Percentiles rank a stretch among this genome's conserved stretches.
phyloP scores from a whole-genome alignment of 2,888 invertebrate genomes.

The Acrobeloides nanus region DNA sequence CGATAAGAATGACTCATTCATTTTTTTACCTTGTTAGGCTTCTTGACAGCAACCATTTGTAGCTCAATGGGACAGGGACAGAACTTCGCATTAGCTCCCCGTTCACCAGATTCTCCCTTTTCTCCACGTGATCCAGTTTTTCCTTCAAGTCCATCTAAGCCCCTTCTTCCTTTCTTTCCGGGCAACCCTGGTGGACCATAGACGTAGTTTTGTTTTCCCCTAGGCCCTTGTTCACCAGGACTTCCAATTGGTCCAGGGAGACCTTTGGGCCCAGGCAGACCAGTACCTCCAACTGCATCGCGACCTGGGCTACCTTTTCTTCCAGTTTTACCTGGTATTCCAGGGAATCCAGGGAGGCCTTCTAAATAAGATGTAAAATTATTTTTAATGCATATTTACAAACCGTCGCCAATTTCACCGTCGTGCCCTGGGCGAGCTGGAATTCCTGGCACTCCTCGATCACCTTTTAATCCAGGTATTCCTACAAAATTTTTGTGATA shows the following conservation, averaged over 20 bases:
- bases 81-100: slow-evolving; percentile 48
- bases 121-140: slow-evolving; percentile 36
- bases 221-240: slow-evolving; percentile 29
- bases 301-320: slow-evolving; percentile 29
- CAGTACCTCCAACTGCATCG: slow-evolving; percentile 17
- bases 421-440: slow-evolving; percentile 7
- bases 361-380: slow-evolving; percentile 3
- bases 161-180: slow-evolving; percentile 35
- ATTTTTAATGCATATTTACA: too few species aligned
- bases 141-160: slow-evolving; percentile 48
- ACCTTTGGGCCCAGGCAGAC: slow-evolving; percentile 18
- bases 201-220: slow-evolving; percentile 42
- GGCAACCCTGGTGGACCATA: slow-evolving; percentile 45
- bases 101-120: slow-evolving; percentile 33
- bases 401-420: slow-evolving; percentile 5
- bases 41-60: too few species aligned
- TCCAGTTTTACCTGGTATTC: slow-evolving; percentile 32
- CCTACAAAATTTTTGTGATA: too few species aligned
- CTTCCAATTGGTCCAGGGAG: slow-evolving; percentile 14
- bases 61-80: slow-evolving; percentile 43
- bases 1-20: too few species aligned
- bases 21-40: too few species aligned
- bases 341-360: slow-evolving; percentile 29
- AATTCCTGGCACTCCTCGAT: slow-evolving; percentile 22
- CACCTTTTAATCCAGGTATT: too few species aligned